Evolutionary conservation across 2,888 invertebrate species (phyloP).

Genomic region (Caenorhabditis sinica): DNA sequence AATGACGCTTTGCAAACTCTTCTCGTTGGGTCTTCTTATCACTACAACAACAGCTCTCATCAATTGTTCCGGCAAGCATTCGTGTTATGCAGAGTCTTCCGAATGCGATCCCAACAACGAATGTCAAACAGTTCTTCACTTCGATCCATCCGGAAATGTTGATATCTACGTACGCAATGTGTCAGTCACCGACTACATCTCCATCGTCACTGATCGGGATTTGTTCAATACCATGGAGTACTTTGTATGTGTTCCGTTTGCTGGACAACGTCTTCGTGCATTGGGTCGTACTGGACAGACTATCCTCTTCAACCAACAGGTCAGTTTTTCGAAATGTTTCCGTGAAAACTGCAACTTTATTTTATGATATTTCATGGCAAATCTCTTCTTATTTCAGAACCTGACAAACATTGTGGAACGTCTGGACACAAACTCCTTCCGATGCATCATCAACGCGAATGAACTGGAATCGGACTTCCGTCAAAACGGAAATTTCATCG

Average conservation of each 20-base stretch:
- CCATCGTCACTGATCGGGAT: not conserved
- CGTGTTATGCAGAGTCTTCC: constrained; percentile 7
- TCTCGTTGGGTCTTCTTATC: not conserved
- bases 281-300: not conserved
- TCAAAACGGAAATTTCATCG: not conserved
- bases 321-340: not conserved
- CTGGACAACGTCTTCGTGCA: constrained; percentile 14
- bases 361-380: no score
- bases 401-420: constrained; percentile 7
- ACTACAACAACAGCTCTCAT: not conserved
- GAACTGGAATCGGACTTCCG: not conserved
- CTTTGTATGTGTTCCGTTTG: constrained; percentile 2
- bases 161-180: constrained; percentile 6
- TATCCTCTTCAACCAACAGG: constrained; percentile 7
- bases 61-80: not conserved
- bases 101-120: constrained; percentile 6
- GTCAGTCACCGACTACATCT: not conserved
- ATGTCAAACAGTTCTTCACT: constrained; percentile 11
- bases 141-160: constrained; percentile 5
- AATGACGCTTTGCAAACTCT: not conserved
- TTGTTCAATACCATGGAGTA: not conserved
- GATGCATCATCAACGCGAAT: constrained; percentile 1
- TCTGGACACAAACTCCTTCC: not conserved
- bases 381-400: not conserved
- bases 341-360: no score